Conservation (phyloP, 2,797 vertebrate species). For the Sebastes elongatus region DNA sequence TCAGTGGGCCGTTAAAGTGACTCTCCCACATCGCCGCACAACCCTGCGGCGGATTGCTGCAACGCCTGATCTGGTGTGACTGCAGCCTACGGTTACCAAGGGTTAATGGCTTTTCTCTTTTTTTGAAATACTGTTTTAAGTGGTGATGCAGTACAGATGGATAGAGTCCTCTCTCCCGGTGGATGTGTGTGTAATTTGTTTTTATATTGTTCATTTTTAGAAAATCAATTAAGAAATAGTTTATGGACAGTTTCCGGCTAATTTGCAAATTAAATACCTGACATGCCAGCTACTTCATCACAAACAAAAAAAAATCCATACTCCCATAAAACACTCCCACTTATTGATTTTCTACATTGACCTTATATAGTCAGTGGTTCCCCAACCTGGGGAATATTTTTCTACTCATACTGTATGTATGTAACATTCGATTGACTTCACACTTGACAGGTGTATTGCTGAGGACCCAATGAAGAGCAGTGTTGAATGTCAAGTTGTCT, state of each 20-base stretch:
- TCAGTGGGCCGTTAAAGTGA: too few species aligned
- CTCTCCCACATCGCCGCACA: too few species aligned
- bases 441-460: not conserved
- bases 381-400: too few species aligned
- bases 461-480: not conserved
- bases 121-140: not conserved
- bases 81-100: too few species aligned
- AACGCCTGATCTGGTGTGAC: too few species aligned
- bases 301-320: not conserved
- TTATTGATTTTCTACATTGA: not conserved
- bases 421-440: not conserved
- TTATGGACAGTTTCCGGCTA: not conserved
- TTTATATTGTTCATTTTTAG: accelerated
- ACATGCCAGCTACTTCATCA: not conserved
- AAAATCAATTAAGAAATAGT: not conserved
- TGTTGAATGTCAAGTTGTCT: not conserved
- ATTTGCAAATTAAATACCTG: not conserved
- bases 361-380: not conserved
- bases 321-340: not conserved
- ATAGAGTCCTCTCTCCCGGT: not conserved
- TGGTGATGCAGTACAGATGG: not conserved
- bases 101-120: not conserved
- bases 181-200: not conserved
- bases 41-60: too few species aligned
- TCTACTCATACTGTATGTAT: too few species aligned